Evolutionary conservation across 64 coral and sea anemone species (phyloP), one percentile per base, ranked within the genome.

Genomic region (Trachythela sp.): DNA sequence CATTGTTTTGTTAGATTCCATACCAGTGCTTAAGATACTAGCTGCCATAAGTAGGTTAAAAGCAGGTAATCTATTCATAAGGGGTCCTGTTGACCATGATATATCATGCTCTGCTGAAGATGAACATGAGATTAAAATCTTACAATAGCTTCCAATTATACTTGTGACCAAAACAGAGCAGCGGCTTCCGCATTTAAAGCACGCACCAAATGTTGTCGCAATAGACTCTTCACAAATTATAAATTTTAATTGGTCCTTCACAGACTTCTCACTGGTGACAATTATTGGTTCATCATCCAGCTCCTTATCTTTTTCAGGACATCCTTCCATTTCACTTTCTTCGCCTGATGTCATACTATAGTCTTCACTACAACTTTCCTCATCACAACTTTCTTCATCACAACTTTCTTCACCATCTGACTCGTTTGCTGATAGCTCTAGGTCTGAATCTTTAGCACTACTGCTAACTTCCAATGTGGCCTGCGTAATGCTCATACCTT

Each of bases 161-260:
- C 36, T 77, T 35, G 4, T 27, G 8, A 77, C 36, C 8, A n/a
- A 77, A 14, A 77, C 36, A 77, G 71, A 0, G 71, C 71, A 77
- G 36, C 31, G 29, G 17, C 71, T 77, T 77, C 71, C 71, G 30
- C 71, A 77, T 77, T 77, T 77, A 38, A 77, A 27, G 71, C 71
- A 77, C 4, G 9, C 36, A 77, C 30, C 71, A 38, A 77, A 77
- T 7, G 71, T 77, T 38, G 29, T 77, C 2, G 30, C 59, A 68
- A 68, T 68, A 14, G 59, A 68, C 59, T 68, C 59, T 68, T 68
- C 59, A 84, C 45, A 84, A 84, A 84, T n/a, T n/a, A n/a, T n/a
- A n/a, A n/a, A n/a, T 84, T 84, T 84, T 38, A 84, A 48, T 48
- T 86, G 84, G 84, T 87, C 86, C 86, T 87, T 56, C 2, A 87